phyloP scores from a whole-genome alignment of 2,113 vertebrate genomes.

The Apus apus region DNA sequence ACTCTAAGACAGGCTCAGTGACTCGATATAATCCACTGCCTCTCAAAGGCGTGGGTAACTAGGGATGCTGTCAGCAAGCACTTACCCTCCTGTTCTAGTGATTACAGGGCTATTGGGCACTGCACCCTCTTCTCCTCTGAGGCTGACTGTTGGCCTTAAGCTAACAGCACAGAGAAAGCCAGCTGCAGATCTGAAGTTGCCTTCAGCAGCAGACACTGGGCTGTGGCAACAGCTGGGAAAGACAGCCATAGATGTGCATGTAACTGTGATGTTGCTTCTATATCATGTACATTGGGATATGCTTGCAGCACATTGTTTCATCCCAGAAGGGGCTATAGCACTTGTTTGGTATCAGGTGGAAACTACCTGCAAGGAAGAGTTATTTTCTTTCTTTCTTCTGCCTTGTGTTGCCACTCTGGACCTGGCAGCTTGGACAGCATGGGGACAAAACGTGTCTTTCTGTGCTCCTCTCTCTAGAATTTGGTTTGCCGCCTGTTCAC shows the following conservation, averaged over 20 bases:
- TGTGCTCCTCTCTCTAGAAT: not conserved
- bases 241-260: not conserved
- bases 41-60: not conserved
- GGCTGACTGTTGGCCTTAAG: not conserved
- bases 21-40: not conserved
- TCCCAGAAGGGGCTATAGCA: not conserved
- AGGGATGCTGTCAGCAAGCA: not conserved
- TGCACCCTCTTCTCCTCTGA: not conserved
- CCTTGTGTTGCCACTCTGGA: not conserved
- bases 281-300: not conserved
- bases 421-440: not conserved
- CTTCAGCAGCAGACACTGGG: not conserved
- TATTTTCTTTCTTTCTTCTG: not conserved
- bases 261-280: not conserved
- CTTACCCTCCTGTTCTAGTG: not conserved
- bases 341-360: not conserved
- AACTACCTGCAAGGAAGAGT: accelerated
- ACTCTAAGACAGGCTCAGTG: not conserved
- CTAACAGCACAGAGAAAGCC: not conserved
- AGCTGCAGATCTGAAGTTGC: not conserved
- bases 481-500: not conserved
- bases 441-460: not conserved
- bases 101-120: not conserved
- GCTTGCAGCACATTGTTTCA: not conserved
- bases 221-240: not conserved